Conservation (phyloP, 2,888 invertebrate genomes). For the Caenorhabditis wallacei region DNA sequence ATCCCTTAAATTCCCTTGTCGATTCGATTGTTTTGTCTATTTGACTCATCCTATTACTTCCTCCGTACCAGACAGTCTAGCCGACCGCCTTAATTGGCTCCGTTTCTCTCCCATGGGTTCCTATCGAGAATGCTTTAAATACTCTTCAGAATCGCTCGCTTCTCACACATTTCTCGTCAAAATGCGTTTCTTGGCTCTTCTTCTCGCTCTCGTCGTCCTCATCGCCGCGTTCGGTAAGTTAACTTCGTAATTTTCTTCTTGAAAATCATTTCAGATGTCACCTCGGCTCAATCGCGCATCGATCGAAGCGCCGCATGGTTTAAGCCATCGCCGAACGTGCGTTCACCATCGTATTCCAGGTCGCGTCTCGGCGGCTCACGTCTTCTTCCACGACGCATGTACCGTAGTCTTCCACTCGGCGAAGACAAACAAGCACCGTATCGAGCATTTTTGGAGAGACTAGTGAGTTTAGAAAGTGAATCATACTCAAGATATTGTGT, state of each 20-base stretch:
- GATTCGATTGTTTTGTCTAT: too few species aligned
- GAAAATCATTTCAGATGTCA: conserved; percentile 35
- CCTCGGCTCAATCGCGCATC: conserved; percentile 55
- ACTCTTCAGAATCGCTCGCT: conserved; percentile 52
- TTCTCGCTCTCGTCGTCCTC: conserved; percentile 41
- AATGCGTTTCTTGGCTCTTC: conserved; percentile 53
- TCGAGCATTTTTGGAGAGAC: conserved; percentile 36
- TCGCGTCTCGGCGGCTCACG: conserved; percentile 59
- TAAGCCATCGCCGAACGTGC: conserved; percentile 58
- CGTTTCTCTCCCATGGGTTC: not conserved
- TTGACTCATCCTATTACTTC: conserved; percentile 32
- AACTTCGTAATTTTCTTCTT: not conserved
- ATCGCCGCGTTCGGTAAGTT: conserved; percentile 55
- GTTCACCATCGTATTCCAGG: conserved; percentile 56
- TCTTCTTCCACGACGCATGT: conserved; percentile 62
- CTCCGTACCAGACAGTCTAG: conserved; percentile 22
- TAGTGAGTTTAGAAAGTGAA: conserved; percentile 7
- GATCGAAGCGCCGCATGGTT: conserved; percentile 63
- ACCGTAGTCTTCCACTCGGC: conserved; percentile 52
- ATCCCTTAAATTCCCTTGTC: not conserved
- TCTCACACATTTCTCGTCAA: conserved; percentile 38
- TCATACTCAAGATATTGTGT: not conserved
- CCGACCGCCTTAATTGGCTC: conserved; percentile 33
- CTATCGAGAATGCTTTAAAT: conserved; percentile 28
- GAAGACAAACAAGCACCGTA: conserved; percentile 8